These are phyloP conservation scores for Scaptomyza hsui DNA, from an alignment of 1,140 invertebrate genomes.

Conservation along the genomic window DNA sequence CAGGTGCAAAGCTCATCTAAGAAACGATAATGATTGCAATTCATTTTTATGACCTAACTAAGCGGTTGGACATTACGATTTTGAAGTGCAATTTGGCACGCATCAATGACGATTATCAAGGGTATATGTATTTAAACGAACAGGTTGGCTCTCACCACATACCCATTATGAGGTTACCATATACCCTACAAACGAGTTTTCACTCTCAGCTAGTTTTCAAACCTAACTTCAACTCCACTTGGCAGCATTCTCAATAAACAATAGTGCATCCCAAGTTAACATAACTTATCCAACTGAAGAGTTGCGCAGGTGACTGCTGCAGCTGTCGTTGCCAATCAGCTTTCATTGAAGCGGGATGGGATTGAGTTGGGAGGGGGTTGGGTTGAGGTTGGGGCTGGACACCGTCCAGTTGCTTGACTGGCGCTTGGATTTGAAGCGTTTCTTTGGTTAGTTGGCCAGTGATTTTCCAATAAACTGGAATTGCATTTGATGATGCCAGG, in stretches of 20 bases:
- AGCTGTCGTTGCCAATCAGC: constrained; percentile 68
- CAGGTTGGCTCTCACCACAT: constrained; percentile 18
- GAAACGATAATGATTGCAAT: constrained; percentile 80
- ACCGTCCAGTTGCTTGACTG: constrained; percentile 28
- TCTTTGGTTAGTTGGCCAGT: constrained; percentile 72
- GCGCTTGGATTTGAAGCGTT: constrained; percentile 48
- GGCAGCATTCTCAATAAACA: constrained; percentile 5
- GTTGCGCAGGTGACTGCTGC: constrained; percentile 48
- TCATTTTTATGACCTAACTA: constrained; percentile 71
- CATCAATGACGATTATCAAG: constrained; percentile 39
- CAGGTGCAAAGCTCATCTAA: constrained; percentile 65
- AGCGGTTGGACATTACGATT: constrained; percentile 66
- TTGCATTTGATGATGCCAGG: constrained; percentile 78
- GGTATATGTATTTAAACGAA: constrained; percentile 15
- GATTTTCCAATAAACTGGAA: constrained; percentile 80
- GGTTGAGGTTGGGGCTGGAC: constrained; percentile 10
- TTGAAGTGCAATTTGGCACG: constrained; percentile 66
- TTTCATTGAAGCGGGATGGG: constrained; percentile 24
- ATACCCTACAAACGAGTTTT: background rate
- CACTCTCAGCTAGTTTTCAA: background rate
- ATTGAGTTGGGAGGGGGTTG: constrained; percentile 20
- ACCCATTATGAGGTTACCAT: background rate
- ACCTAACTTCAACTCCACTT: background rate
- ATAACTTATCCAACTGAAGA: constrained; percentile 39
- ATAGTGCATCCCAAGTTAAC: constrained; percentile 22